phyloP scores from a whole-genome alignment of 2,113 vertebrate species.

The Salvelinus fontinalis region DNA sequence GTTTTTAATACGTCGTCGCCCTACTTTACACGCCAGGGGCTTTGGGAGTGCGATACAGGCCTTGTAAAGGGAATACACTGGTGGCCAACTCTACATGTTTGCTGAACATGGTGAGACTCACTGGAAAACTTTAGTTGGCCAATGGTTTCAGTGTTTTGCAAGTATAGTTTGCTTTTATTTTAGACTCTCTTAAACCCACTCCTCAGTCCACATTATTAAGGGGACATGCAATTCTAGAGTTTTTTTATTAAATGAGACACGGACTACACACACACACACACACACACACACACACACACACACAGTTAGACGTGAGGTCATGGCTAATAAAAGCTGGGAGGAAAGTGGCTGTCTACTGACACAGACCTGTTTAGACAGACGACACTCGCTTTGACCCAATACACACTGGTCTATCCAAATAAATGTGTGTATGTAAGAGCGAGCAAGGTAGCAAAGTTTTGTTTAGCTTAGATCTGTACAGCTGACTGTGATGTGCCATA shows the following conservation, averaged over 20 bases:
- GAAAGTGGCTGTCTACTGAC: slow-evolving; percentile 31
- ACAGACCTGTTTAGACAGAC: slow-evolving; percentile 13
- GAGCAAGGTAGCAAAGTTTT: neutral
- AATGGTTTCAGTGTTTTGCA: neutral
- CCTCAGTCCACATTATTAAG: neutral
- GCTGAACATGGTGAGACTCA: slow-evolving; percentile 21
- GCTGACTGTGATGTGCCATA: slow-evolving; percentile 24
- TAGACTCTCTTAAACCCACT: neutral
- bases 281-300: neutral
- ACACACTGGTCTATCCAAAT: neutral
- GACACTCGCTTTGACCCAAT: neutral
- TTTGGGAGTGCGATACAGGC: slow-evolving; percentile 3
- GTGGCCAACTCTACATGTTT: slow-evolving; percentile 39
- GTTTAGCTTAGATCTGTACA: neutral
- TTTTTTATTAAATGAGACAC: neutral
- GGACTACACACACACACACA: neutral
- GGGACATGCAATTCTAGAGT: neutral
- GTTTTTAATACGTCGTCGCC: slow-evolving; percentile 21
- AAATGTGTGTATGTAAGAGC: slow-evolving; percentile 1
- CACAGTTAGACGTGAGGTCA: slow-evolving; percentile 33
- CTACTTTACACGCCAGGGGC: slow-evolving; percentile 36
- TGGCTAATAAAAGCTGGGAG: slow-evolving; percentile 14
- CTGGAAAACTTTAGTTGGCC: slow-evolving; percentile 33
- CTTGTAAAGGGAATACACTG: slow-evolving; percentile 25
- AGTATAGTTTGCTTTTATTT: neutral